Base-by-base conservation (phyloP, 2,797 vertebrate genomes). In the Sebastes baramenuke region DNA sequence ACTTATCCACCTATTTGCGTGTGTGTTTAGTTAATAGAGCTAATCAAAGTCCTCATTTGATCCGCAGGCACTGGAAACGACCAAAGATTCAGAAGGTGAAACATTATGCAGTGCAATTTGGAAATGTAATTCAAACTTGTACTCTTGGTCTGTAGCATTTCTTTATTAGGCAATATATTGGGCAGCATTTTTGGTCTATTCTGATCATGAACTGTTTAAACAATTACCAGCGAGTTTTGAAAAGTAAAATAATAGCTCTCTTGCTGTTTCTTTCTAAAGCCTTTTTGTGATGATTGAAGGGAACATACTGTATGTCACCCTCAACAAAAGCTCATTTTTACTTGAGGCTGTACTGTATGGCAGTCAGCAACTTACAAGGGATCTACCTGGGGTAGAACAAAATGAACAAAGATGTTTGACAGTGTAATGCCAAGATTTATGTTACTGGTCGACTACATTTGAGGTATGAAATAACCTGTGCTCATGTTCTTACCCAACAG, bases 21-120 rank as follows among this genome's bases (percentile, higher is more conserved):
- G 61, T 72, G 56, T 83, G 38, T 77, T 79, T 54, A 82, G 59
- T 75, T 82, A 82, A 82, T 55, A n/a, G 80, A 82, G 67, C 82
- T 58, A 77, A 82, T 85, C 58, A 75, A 67, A 72, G 25, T 27
- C 27, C 49, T 82, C 14, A 71, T 65, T 77, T 75, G 60, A 66
- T 36, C 58, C 27, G 16, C 49, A 67, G 34, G 20, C 56, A n/a
- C 30, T 70, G 27, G 46, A 66, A 73, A 55, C 34, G 69, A 69
- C n/a, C 46, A 54, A 32, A 60, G 27, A 62, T 6, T 61, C 8
- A 2, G n/a, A 62, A 20, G 20, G 22, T n/a, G 3, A 29, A n/a
- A 32, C 14, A 14, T 27, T 6, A 32, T 10, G 6, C 32, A 49
- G 2, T 25, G 11, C 16, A 30, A 59, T 54, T 65, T 64, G n/a